phyloP scores from a whole-genome alignment of 2,888 invertebrate species.

The Parnassius glacialis region DNA sequence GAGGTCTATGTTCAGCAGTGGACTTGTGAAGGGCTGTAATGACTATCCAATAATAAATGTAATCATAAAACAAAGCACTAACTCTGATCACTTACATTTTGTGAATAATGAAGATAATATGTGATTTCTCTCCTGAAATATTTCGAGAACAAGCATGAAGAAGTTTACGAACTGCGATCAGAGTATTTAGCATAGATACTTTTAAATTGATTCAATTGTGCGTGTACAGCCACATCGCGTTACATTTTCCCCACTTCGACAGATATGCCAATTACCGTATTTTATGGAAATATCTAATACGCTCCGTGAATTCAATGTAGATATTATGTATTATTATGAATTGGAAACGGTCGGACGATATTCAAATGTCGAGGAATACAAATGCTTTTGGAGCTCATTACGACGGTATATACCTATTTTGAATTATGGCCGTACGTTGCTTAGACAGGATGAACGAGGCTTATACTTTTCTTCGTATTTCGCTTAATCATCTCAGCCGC shows the following conservation, averaged over 20 bases:
- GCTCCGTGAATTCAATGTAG: constrained; percentile 33
- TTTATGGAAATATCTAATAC: constrained; percentile 36
- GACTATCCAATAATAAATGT: background rate
- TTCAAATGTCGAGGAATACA: constrained; percentile 48
- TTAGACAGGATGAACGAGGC: constrained; percentile 7
- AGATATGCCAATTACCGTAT: constrained; percentile 31
- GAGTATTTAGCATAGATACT: constrained; percentile 24
- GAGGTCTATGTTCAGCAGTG: too few relatives aligned
- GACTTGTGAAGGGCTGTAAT: too few relatives aligned
- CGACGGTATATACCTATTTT: constrained; percentile 30
- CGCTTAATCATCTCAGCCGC: constrained; percentile 13
- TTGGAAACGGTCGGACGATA: constrained; percentile 40
- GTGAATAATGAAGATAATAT: constrained; percentile 4
- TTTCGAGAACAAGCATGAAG: background rate
- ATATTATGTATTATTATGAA: constrained; percentile 39
- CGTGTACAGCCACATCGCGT: constrained; percentile 26
- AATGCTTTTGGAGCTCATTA: constrained; percentile 48
- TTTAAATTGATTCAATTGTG: constrained; percentile 32
- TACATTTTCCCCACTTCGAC: constrained; percentile 12
- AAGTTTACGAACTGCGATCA: constrained; percentile 14
- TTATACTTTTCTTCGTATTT: constrained; percentile 5
- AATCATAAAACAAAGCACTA: background rate
- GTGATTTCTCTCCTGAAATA: constrained; percentile 6
- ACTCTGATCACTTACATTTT: background rate
- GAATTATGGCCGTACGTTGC: constrained; percentile 27